Conservation (phyloP, 1,140 invertebrate species). For the Leptopilina boulardi region DNA sequence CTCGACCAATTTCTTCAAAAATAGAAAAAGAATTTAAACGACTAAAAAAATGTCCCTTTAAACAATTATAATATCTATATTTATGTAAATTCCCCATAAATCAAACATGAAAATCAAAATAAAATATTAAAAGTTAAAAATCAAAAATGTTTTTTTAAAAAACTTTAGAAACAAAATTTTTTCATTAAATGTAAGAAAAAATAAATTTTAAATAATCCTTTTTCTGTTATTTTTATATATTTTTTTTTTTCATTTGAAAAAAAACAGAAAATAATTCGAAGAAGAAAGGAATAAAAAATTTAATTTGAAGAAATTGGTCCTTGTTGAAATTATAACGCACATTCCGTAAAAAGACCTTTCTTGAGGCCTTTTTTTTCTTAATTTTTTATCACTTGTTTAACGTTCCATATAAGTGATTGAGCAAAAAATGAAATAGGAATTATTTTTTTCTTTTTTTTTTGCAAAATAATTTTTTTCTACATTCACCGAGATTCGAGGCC, state of each 20-base stretch:
- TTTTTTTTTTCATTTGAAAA: too few relatives aligned
- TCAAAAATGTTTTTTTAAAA: too few relatives aligned
- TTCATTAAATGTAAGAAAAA: too few relatives aligned
- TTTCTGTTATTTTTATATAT: too few relatives aligned
- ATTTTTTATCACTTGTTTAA: slow-evolving; percentile 34
- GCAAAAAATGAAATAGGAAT: too few relatives aligned
- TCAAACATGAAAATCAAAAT: background rate
- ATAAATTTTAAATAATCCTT: too few relatives aligned
- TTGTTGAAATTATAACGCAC: slow-evolving; percentile 48
- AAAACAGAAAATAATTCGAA: background rate
- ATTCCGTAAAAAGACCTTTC: slow-evolving; percentile 58
- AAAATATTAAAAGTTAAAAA: background rate
- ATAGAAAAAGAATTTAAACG: background rate
- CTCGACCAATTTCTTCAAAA: slow-evolving; percentile 1
- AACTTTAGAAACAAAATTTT: too few relatives aligned
- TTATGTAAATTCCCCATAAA: too few relatives aligned
- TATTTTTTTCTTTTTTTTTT: too few relatives aligned
- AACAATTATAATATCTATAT: background rate
- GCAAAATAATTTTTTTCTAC: slow-evolving; percentile 35
- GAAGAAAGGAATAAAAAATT: background rate
- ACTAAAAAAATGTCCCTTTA: background rate
- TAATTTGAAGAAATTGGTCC: slow-evolving; percentile 39
- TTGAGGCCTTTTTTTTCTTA: slow-evolving; percentile 40
- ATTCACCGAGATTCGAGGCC: slow-evolving; percentile 61
- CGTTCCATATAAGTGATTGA: background rate